Base-by-base conservation (phyloP, 2,113 vertebrate genomes). In the Ameiurus melas region DNA sequence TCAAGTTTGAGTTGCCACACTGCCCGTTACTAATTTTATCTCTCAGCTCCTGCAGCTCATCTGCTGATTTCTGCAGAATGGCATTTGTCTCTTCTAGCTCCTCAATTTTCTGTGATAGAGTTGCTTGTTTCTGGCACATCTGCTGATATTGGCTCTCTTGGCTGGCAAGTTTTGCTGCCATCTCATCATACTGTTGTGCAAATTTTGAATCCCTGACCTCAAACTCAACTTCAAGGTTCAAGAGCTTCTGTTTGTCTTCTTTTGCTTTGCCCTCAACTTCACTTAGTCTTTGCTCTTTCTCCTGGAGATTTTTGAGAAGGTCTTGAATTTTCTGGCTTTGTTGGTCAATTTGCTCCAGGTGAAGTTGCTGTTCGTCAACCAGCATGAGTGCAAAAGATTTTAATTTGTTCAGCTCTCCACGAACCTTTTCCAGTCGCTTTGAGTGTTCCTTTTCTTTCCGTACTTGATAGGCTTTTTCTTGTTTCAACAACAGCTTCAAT, bases 371-470 rank as follows among this genome's bases (percentile, higher is more conserved):
- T 91, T 99, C 98, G 94, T 98, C 98, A 90, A 99, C 98, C 93
- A 99, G 95, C 97, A 99, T 98, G 91, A 99, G 96, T 89, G 98
- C 96, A 93, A 99, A 99, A 27, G 98, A 99, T 91, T 99, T 99
- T 53, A 99, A 95, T 82, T 99, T 99, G 43, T 98, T 97, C 85
- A 99, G 95, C 92, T 99, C 98, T 87, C 97, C 98, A 90, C 95
- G 95, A 82, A 98, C 93, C 91, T 98, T 99, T 91, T 89, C 94
- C 89, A 99, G 95, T 64, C 96, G 94, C 92, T 97, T 98, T 17
- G 94, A 95, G 84, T 99, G 96, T 90, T 99, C 98, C 91, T 96
- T 99, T 89, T 99, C 98, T 87, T 98, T 99, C 27, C 95, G 96
- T 2, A 95, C 94, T 93, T 99, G 97, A 90, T 98, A 99, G 86